phyloP scores from a whole-genome alignment of 1,140 invertebrate genomes.

The Philotrypesis tridentata region DNA sequence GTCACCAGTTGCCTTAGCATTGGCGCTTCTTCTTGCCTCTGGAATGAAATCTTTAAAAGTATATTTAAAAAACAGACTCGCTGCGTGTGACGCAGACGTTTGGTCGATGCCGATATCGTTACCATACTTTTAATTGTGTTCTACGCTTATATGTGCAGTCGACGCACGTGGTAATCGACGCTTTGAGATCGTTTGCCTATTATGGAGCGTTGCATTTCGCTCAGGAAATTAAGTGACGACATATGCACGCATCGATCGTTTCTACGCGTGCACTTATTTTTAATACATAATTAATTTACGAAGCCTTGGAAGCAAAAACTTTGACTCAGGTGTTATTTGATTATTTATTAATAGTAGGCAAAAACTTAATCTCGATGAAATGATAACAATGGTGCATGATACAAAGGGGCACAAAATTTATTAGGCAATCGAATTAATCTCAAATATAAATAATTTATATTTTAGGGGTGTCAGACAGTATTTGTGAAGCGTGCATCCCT shows the following conservation, averaged over 20 bases:
- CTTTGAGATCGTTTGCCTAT: neutral
- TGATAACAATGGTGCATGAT: no score
- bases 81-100: neutral
- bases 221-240: neutral
- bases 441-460: neutral
- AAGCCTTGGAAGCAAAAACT: no score
- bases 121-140: neutral
- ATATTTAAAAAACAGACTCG: neutral
- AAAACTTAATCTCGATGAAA: no score
- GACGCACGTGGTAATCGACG: neutral
- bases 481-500: neutral
- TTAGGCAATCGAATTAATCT: neutral
- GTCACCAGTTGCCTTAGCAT: no score
- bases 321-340: no score
- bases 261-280: neutral
- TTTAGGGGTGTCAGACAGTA: neutral
- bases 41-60: neutral
- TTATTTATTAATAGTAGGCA: no score
- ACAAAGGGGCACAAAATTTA: no score
- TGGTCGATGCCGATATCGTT: constrained; percentile 6
- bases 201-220: neutral
- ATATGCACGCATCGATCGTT: neutral
- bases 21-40: neutral
- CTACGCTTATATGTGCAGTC: neutral
- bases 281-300: no score